Evolutionary conservation across 2,113 vertebrate species (phyloP), one percentile per base, ranked within the genome.

Genomic region (Forbesichthys agassizii): DNA sequence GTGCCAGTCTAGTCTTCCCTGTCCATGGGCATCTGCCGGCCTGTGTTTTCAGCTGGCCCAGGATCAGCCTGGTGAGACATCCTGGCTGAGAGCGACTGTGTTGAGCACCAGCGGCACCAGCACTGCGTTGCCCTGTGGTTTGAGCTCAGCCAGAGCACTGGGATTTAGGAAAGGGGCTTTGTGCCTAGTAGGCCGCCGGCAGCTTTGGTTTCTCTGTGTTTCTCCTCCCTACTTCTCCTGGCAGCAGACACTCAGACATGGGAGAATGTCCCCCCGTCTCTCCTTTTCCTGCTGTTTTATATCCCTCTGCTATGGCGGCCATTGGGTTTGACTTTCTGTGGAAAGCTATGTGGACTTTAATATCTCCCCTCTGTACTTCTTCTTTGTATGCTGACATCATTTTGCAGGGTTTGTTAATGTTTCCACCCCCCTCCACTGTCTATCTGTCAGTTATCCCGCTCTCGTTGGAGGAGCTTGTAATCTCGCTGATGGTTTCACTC

Each of bases 371-470:
- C 70, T 54, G 52, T 42, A 67, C 68, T 77, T 79, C 75, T 71
- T 78, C 70, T 27, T 27, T 27, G 75, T 79, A 62, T 74, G 80
- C 82, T 92, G 89, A 91, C 91, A 88, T 92, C 87, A 91, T 91
- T 83, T 79, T 69, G 72, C 76, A 61, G 73, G 69, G 81, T 60
- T 85, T 86, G 86, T 84, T 80, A 80, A 86, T 86, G 74, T 78
- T 75, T 75, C 86, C 82, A 74, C 73, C 72, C 82, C 55, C n/a
- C 16, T 16, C 12, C 65, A 67, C 67, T 27, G 5, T 56, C 56
- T 68, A 71, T 77, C 77, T 72, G 27, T 27, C 2, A 27, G 80
- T 72, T 78, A 60, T 70, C 36, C 66, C 61, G 5, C 56, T 71
- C 71, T 84, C 72, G 75, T 27, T 70, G 51, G 67, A 33, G 66